Conservation (phyloP, 1,140 invertebrate species). For the Lanistes nyassanus region DNA sequence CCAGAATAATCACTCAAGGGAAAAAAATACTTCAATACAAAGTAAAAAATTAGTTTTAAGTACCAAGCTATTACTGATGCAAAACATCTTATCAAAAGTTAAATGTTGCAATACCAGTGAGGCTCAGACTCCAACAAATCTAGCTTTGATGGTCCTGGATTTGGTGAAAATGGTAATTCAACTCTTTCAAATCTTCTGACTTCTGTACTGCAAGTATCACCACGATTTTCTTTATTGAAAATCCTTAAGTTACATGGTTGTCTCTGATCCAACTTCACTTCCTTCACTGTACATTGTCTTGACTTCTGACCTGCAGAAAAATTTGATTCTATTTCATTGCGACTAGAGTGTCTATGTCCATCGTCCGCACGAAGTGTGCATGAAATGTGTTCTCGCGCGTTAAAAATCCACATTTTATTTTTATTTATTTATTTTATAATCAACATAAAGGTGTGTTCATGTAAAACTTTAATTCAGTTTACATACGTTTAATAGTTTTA, state of each 20-base stretch:
- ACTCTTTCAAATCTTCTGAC: slow-evolving; percentile 10
- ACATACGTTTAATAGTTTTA: not conserved
- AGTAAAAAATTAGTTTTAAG: too few relatives aligned
- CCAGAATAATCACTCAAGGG: too few relatives aligned
- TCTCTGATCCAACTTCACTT: not conserved
- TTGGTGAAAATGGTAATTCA: slow-evolving; percentile 26
- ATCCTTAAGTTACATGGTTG: not conserved
- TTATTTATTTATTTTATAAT: too few relatives aligned
- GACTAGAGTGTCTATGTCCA: not conserved
- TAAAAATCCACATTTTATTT: not conserved
- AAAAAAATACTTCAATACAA: too few relatives aligned
- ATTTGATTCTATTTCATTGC: not conserved
- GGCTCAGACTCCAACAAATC: slow-evolving; percentile 7
- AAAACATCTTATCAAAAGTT: too few relatives aligned
- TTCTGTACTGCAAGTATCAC: not conserved
- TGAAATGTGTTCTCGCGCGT: too few relatives aligned
- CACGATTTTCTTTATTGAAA: not conserved
- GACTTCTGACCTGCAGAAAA: not conserved
- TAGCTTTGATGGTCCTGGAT: slow-evolving; percentile 17
- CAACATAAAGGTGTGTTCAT: too few relatives aligned
- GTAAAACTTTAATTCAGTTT: too few relatives aligned
- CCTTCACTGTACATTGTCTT: not conserved
- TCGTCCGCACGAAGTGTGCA: too few relatives aligned
- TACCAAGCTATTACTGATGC: too few relatives aligned
- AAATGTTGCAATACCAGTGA: too few relatives aligned